Evolutionary conservation across 53 echinoderm and acorn worm genomes (phyloP), one percentile per base, ranked within the genome.

Genomic region (Arbacia lixula): DNA sequence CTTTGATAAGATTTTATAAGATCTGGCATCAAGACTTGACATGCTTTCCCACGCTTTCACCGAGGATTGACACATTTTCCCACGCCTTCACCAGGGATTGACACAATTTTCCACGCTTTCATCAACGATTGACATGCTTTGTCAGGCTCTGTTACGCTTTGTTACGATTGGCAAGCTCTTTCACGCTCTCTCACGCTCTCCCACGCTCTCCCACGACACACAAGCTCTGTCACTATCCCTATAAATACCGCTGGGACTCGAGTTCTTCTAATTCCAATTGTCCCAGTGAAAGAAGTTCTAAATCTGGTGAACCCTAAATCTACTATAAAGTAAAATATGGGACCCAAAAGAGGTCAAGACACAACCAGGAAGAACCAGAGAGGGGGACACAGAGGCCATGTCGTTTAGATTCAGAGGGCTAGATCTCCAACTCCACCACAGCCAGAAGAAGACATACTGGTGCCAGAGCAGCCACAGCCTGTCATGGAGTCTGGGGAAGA

Each of bases 291-390:
- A 61, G 22, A 61, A 69, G 71, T 69, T 69, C 71, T 69, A 69
- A 69, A 69, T 69, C 71, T 69, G 71, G 71, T 69, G 71, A 69
- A 69, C 71, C 71, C 71, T 69, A 69, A 69, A 69, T 69, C 71
- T 69, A 69, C 71, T 69, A 69, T 69, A 69, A 69, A 69, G 71
- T 69, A 69, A 69, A 69, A 69, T 69, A 69, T 69, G 71, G 71
- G 71, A 69, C 71, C 71, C 71, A 37, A 69, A 38, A 69, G 71
- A 69, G 71, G 71, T 40, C 71, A 38, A 40, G 71, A 69, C 43
- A 69, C 71, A 69, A 69, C 71, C 71, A 69, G 43, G 43, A 69
- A 69, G 71, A 69, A 69, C 71, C 71, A 69, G 71, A 69, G 71
- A 69, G 71, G 71, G 71, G 71, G 71, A 69, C 71, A 38, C 37